A percentile compares a stretch with the other conserved stretches of the same genome.
phyloP scores from a whole-genome alignment of 2,113 vertebrate species.

The Dermatemys mawii region DNA sequence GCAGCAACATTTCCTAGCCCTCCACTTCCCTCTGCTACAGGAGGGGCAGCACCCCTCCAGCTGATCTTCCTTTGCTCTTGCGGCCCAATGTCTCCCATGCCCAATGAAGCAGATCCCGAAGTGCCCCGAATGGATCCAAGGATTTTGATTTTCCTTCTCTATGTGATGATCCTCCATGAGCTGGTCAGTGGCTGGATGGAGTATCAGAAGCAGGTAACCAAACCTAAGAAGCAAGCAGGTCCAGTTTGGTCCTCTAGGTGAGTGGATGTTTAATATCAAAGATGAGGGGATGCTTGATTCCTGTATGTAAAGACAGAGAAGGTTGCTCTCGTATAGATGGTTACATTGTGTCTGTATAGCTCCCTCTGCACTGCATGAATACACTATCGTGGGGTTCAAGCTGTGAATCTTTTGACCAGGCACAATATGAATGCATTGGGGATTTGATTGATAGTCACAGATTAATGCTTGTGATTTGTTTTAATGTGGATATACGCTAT shows the following conservation, averaged over 20 bases:
- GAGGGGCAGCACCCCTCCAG: neutral
- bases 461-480: neutral
- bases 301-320: rapidly evolving
- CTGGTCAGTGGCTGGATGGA: conserved; percentile 91
- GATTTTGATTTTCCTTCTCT: conserved; percentile 90
- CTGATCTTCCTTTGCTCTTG: neutral
- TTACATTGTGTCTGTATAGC: neutral
- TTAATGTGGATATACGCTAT: neutral
- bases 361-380: neutral
- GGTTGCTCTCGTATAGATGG: rapidly evolving
- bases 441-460: neutral
- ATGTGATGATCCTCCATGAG: conserved; percentile 89
- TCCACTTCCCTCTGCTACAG: neutral
- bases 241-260: conserved; percentile 83
- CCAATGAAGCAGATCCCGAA: conserved; percentile 65
- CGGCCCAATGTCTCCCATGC: conserved; percentile 43
- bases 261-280: neutral
- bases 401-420: conserved; percentile 13
- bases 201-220: conserved; percentile 83
- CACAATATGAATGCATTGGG: neutral
- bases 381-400: neutral
- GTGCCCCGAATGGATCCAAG: conserved; percentile 86
- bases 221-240: conserved; percentile 79
- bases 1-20: neutral
- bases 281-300: neutral